phyloP scores from a whole-genome alignment of 2,888 invertebrate genomes.

The Drosophila infuscata region DNA sequence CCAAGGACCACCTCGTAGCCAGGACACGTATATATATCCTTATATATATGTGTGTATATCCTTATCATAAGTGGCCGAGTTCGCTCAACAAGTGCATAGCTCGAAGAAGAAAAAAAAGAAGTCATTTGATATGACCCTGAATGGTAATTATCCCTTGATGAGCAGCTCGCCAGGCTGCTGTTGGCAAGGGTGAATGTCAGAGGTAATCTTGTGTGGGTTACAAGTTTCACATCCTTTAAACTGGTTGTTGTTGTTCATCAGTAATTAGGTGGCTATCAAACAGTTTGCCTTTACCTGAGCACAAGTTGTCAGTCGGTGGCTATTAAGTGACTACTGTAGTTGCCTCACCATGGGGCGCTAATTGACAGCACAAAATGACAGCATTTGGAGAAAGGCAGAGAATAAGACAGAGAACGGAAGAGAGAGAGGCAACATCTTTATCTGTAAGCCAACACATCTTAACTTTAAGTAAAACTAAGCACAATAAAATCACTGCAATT shows the following conservation, averaged over 20 bases:
- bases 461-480: not conserved
- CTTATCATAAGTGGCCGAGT: conserved; percentile 57
- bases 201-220: conserved; percentile 11
- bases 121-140: conserved; percentile 67
- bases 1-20: conserved; percentile 66
- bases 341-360: conserved; percentile 66
- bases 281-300: conserved; percentile 44
- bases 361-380: conserved; percentile 55
- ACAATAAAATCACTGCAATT: not conserved
- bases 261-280: conserved; percentile 57
- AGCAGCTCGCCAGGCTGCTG: conserved; percentile 24
- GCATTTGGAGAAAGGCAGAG: not conserved
- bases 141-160: conserved; percentile 67
- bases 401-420: not conserved
- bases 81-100: conserved; percentile 56
- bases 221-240: not conserved
- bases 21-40: conserved; percentile 3
- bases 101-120: conserved; percentile 28
- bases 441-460: not conserved
- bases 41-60: not conserved
- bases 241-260: conserved; percentile 9
- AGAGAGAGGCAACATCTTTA: not conserved
- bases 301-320: conserved; percentile 1
- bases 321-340: conserved; percentile 38
- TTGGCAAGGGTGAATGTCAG: conserved; percentile 43